Percentiles rank a stretch among this genome's conserved stretches.
phyloP scores from a whole-genome alignment of 2,113 vertebrate species.

The Phasianus colchicus region DNA sequence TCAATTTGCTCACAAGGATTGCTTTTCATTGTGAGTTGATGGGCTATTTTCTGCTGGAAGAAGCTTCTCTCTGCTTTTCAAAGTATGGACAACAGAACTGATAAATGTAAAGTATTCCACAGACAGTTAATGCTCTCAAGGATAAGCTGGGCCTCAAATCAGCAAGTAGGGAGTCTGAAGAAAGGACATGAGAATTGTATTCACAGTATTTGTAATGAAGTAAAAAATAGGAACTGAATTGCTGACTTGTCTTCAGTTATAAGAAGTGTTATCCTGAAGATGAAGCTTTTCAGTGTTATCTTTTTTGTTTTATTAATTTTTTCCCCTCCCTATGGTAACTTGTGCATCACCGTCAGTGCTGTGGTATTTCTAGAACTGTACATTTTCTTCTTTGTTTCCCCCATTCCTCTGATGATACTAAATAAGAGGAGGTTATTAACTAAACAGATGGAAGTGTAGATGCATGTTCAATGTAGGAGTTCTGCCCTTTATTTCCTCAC shows the following conservation, averaged over 20 bases:
- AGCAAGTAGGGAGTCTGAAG: background rate
- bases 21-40: background rate
- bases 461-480: background rate
- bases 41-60: background rate
- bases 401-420: background rate
- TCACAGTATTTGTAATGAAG: background rate
- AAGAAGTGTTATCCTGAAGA: background rate
- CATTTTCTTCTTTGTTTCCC: background rate
- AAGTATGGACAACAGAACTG: background rate
- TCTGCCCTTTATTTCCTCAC: background rate
- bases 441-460: background rate
- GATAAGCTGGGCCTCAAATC: background rate
- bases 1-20: background rate
- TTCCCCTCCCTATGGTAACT: background rate
- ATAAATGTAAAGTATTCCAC: background rate
- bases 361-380: background rate
- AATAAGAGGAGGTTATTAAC: background rate
- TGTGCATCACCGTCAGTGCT: background rate
- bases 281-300: background rate
- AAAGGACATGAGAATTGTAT: background rate
- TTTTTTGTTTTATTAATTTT: background rate
- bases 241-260: background rate
- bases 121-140: background rate
- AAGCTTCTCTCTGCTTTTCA: background rate
- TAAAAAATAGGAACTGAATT: conserved; percentile 1